phyloP scores from a whole-genome alignment of 2,888 invertebrate species.

The Dryobota labecula region DNA sequence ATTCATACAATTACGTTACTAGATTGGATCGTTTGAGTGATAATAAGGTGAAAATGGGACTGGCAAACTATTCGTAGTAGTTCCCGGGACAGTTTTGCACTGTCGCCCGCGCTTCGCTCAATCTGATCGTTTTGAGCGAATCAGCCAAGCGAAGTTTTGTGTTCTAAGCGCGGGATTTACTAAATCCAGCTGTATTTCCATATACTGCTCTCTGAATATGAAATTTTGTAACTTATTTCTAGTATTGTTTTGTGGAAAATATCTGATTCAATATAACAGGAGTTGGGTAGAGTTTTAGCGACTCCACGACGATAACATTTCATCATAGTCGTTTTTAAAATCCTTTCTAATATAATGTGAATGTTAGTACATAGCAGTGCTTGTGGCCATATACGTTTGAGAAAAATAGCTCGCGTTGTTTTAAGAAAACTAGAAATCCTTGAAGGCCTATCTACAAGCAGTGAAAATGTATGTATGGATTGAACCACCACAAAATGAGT shows the following conservation, averaged over 20 bases:
- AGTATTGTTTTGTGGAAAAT: conserved; percentile 54
- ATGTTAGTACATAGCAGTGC: neutral
- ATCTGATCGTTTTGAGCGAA: conserved; percentile 77
- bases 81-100: conserved; percentile 66
- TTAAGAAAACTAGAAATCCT: neutral
- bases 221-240: conserved; percentile 64
- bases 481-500: neutral
- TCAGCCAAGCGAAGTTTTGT: conserved; percentile 78
- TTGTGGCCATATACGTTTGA: neutral
- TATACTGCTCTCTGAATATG: conserved; percentile 68
- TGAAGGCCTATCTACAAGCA: too few relatives aligned
- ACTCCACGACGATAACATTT: conserved; percentile 5
- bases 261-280: conserved; percentile 47
- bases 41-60: conserved; percentile 24
- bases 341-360: neutral
- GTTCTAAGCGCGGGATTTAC: conserved; percentile 77
- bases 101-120: conserved; percentile 70
- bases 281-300: conserved; percentile 30
- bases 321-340: conserved; percentile 18
- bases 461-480: neutral
- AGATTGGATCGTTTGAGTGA: conserved; percentile 8
- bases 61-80: conserved; percentile 39
- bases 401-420: neutral
- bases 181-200: conserved; percentile 72
- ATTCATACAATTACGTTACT: conserved; percentile 23